Evolutionary conservation across 1,140 invertebrate species (phyloP).

Genomic region (Psilanteris sp.): DNA sequence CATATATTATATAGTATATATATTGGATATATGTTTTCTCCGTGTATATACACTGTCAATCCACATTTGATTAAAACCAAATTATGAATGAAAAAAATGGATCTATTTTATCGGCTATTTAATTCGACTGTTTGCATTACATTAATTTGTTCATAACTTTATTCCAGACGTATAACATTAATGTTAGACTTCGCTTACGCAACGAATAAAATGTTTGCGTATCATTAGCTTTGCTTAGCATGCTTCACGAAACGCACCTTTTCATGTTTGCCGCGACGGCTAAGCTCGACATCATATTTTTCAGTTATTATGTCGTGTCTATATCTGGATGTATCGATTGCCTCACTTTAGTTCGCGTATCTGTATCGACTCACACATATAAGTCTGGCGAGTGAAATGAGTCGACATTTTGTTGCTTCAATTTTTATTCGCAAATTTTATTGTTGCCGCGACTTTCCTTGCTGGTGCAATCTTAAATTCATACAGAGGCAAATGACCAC

Average conservation of each 20-base stretch:
- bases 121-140: neutral
- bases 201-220: slow-evolving; percentile 15
- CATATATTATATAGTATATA: too few species aligned
- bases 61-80: too few species aligned
- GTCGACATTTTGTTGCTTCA: slow-evolving; percentile 22
- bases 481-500: too few species aligned
- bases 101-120: too few species aligned
- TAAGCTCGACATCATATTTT: slow-evolving; percentile 38
- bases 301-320: slow-evolving; percentile 54
- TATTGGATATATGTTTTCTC: too few species aligned
- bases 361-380: slow-evolving; percentile 38
- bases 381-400: slow-evolving; percentile 36
- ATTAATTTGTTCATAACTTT: too few species aligned
- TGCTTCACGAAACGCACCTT: slow-evolving; percentile 26
- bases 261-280: slow-evolving; percentile 26
- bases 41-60: too few species aligned
- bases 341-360: slow-evolving; percentile 50
- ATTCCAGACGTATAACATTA: slow-evolving; percentile 8
- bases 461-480: too few species aligned
- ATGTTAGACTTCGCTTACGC: slow-evolving; percentile 6
- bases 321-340: slow-evolving; percentile 58
- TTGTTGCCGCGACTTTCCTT: too few species aligned
- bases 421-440: slow-evolving; percentile 12
- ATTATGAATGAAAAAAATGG: too few species aligned
- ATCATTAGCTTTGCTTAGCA: slow-evolving; percentile 11